Evolutionary conservation across 2,797 vertebrate genomes (phyloP).

Genomic region (Sardinella longiceps): DNA sequence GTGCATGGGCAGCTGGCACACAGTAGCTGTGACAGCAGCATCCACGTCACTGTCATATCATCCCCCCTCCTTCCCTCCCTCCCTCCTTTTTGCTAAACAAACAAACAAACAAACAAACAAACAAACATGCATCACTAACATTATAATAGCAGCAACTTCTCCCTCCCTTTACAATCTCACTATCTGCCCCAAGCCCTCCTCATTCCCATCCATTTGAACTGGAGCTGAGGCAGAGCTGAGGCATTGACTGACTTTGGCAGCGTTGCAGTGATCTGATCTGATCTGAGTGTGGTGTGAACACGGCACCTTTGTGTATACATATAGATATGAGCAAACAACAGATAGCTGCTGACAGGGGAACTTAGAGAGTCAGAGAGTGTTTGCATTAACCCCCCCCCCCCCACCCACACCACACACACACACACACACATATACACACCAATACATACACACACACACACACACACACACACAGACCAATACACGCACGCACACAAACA

Average conservation of each 20-base stretch:
- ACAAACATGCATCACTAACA: background rate
- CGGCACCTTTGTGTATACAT: background rate
- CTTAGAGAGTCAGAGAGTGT: background rate
- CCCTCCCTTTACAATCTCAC: background rate
- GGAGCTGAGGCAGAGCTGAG: background rate
- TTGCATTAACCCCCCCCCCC: background rate
- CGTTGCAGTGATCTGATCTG: too few relatives aligned
- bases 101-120: too few relatives aligned
- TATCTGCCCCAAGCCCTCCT: background rate
- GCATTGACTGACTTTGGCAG: background rate
- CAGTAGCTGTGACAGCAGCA: background rate
- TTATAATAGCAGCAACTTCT: background rate
- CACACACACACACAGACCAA: too few relatives aligned
- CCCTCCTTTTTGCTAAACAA: too few relatives aligned
- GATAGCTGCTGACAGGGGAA: background rate
- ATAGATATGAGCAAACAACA: background rate
- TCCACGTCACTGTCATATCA: constrained; percentile 12
- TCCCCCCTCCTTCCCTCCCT: background rate
- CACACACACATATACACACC: too few relatives aligned
- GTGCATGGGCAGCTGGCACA: background rate
- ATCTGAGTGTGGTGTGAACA: background rate
- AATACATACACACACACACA: too few relatives aligned
- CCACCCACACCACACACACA: too few relatives aligned
- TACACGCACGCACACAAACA: too few relatives aligned
- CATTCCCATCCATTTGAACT: background rate